Evolutionary conservation across 2,888 invertebrate genomes (phyloP).

Genomic region (Abrostola triplasia): DNA sequence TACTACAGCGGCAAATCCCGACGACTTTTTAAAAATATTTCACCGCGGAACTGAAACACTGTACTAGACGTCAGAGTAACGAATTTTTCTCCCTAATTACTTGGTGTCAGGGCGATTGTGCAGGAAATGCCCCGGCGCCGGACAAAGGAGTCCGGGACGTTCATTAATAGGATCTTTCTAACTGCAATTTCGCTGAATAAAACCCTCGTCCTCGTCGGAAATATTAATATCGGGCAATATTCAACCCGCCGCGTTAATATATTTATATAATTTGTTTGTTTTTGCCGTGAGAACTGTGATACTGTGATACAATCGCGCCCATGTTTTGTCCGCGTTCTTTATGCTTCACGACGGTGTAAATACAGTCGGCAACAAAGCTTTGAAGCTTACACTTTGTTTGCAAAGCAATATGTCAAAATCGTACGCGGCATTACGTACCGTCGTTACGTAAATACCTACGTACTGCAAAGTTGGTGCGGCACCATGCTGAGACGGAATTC

Average conservation of each 20-base stretch:
- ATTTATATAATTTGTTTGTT: slow-evolving; percentile 83
- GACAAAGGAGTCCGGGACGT: slow-evolving; percentile 84
- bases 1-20: slow-evolving; percentile 22
- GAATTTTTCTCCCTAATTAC: slow-evolving; percentile 88
- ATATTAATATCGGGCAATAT: slow-evolving; percentile 85
- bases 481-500: slow-evolving; percentile 51
- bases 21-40: slow-evolving; percentile 60
- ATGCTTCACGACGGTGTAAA: slow-evolving; percentile 40
- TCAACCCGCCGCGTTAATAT: slow-evolving; percentile 77
- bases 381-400: slow-evolving; percentile 48
- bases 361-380: slow-evolving; percentile 49
- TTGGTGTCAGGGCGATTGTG: slow-evolving; percentile 86
- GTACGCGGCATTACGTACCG: slow-evolving; percentile 52
- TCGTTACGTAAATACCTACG: slow-evolving; percentile 54
- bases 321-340: slow-evolving; percentile 45
- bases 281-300: slow-evolving; percentile 52
- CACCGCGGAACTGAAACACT: slow-evolving; percentile 75
- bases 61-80: slow-evolving; percentile 77
- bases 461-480: slow-evolving; percentile 47
- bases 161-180: slow-evolving; percentile 88
- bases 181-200: slow-evolving; percentile 87
- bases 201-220: slow-evolving; percentile 77
- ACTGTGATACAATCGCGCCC: slow-evolving; percentile 44
- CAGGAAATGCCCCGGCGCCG: slow-evolving; percentile 82
- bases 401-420: slow-evolving; percentile 56